These are phyloP conservation scores for Cerceris ruficornis DNA, from an alignment of 2,888 invertebrate genomes.

Conservation along the genomic window DNA sequence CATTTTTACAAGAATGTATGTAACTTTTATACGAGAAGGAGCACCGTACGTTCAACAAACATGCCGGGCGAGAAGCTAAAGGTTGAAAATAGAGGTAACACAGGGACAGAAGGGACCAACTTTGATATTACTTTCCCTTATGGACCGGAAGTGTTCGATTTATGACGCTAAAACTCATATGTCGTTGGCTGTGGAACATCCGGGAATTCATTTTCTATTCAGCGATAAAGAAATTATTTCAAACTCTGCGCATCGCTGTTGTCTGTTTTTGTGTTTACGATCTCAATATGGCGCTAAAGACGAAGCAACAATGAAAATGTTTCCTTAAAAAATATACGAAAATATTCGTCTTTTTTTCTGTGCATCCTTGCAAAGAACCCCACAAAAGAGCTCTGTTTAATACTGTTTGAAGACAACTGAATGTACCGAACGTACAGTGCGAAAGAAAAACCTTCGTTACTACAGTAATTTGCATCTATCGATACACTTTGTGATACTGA, in stretches of 20 bases:
- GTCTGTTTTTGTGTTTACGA: background rate
- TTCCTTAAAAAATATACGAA: background rate
- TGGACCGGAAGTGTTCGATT: conserved; percentile 74
- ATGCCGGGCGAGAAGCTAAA: background rate
- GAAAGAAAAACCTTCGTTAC: too few species aligned
- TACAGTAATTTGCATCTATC: too few species aligned
- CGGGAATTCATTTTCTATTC: conserved; percentile 64
- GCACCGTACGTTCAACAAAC: too few species aligned
- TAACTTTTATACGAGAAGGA: too few species aligned
- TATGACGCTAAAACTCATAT: conserved; percentile 64
- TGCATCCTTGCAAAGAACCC: background rate
- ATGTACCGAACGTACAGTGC: too few species aligned
- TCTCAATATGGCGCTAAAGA: background rate
- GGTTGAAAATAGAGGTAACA: conserved; percentile 17
- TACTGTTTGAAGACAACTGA: too few species aligned
- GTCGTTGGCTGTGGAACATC: conserved; percentile 42
- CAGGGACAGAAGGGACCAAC: conserved; percentile 45
- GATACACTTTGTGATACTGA: too few species aligned
- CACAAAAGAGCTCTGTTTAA: too few species aligned
- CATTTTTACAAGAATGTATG: too few species aligned
- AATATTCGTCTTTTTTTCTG: background rate
- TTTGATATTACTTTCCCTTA: conserved; percentile 75
- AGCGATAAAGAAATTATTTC: conserved; percentile 52
- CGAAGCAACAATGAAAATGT: conserved; percentile 21
- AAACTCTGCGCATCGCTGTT: conserved; percentile 15